Base-by-base conservation (phyloP, 2,113 vertebrate genomes). In the Engraulis encrasicolus region DNA sequence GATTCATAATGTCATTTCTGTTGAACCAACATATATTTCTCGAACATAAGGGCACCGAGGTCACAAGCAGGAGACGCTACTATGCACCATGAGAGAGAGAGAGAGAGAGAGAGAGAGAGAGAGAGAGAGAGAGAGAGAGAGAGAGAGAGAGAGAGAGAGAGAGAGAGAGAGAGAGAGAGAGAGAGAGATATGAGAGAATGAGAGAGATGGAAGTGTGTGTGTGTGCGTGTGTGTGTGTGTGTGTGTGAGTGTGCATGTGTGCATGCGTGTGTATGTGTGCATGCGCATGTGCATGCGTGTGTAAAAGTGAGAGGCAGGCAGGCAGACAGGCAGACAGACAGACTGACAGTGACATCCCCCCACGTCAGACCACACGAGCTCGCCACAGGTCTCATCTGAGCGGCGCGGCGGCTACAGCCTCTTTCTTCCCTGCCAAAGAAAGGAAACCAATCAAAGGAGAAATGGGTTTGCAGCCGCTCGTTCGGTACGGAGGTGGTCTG, bases 391-490 rank as follows among this genome's bases (percentile, higher is more conserved):
- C 66, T 74, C 66, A 74, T 74, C 66, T 74, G 66, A 74, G 66
- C 15, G 66, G 4, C 66, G 66, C 15, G 66, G 4, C 66, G 1
- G 15, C 66, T 15, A 45, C 11, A 31, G 66, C 66, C 81, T 74
- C 78, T 78, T 80, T 82, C 82, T 85, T 81, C 1, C 80, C 23
- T 71, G 50, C 79, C 66, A 71, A 86, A 90, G 86, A 90, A 91
- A 74, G 90, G 89, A 91, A 92, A 88, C 85, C 88, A 93, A 93
- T 94, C 90, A 92, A 88, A 84, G 79, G 78, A 83, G 84, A 90
- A 88, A 87, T 86, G 85, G 86, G 83, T 90, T 92, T 90, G 85
- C 81, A 85, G 87, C 79, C 58, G 82, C 34, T 34, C 66, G 31
- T 74, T 34, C 66, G 31, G 23, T 4, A 15, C 66, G 17, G 66